Percentiles rank a stretch among this genome's conserved stretches.
Evolutionary conservation across 2,888 invertebrate genomes (phyloP).

Genomic region (Glyphotaelius pellucidus): DNA sequence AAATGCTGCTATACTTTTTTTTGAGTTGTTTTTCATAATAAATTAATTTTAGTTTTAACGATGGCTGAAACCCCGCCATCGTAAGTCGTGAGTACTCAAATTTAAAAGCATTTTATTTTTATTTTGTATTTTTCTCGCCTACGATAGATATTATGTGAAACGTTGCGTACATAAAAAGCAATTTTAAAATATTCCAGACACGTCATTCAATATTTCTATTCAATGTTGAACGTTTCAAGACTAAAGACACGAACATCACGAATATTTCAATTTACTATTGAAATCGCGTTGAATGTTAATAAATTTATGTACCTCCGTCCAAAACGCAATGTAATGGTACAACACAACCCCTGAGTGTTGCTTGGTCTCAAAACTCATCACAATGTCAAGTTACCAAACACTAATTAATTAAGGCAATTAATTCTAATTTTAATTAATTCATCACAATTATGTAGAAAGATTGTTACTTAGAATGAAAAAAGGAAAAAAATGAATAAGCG

Average conservation of each 20-base stretch:
- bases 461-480: too few species aligned
- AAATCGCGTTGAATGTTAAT: background rate
- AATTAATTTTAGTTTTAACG: background rate
- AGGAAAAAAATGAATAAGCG: too few species aligned
- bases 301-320: background rate
- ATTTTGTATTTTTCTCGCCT: background rate
- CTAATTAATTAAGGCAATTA: background rate
- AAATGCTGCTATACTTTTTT: background rate
- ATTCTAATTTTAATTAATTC: background rate
- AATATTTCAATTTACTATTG: background rate
- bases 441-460: too few species aligned
- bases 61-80: background rate
- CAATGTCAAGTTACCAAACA: background rate
- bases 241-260: background rate
- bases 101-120: background rate
- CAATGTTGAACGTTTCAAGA: slow-evolving; percentile 2
- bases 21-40: background rate
- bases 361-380: background rate
- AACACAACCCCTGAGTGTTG: background rate
- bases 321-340: background rate
- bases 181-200: background rate
- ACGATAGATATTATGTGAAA: background rate
- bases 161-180: background rate
- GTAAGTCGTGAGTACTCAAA: background rate
- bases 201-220: background rate